These are phyloP conservation scores for Bombus pascuorum DNA, from an alignment of 1,140 invertebrate species.

Conservation along the genomic window DNA sequence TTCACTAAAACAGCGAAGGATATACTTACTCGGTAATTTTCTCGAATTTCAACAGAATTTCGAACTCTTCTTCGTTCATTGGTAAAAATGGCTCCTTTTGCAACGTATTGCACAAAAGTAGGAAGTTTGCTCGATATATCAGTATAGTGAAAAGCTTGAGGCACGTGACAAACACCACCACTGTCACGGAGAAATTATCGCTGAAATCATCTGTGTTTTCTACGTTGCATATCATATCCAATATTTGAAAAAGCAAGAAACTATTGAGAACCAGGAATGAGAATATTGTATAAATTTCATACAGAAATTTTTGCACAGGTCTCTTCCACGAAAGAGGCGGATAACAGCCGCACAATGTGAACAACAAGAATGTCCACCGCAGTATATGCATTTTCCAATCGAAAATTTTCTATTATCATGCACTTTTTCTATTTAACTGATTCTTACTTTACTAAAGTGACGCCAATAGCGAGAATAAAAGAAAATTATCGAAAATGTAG, in stretches of 20 bases:
- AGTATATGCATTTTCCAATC: neutral
- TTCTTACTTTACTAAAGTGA: too few relatives aligned
- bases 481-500: neutral
- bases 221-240: neutral
- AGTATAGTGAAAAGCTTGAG: constrained; percentile 34
- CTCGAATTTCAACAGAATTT: constrained; percentile 59
- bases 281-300: neutral
- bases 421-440: neutral
- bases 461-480: too few relatives aligned
- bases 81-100: constrained; percentile 39
- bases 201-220: neutral
- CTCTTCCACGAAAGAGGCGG: neutral
- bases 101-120: neutral
- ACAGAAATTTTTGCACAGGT: neutral
- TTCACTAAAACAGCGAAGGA: neutral
- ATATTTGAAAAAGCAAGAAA: neutral
- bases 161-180: constrained; percentile 18
- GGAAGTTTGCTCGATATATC: constrained; percentile 25
- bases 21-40: constrained; percentile 50
- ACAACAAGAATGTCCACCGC: neutral
- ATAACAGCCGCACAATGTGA: neutral
- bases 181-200: constrained; percentile 41
- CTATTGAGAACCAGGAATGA: neutral
- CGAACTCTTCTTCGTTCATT: constrained; percentile 39
- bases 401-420: neutral